Percentiles rank a stretch among this genome's conserved stretches.
These are phyloP conservation scores for Tenualosa ilisha DNA, from an alignment of 2,797 vertebrate species.

Conservation along the genomic window DNA sequence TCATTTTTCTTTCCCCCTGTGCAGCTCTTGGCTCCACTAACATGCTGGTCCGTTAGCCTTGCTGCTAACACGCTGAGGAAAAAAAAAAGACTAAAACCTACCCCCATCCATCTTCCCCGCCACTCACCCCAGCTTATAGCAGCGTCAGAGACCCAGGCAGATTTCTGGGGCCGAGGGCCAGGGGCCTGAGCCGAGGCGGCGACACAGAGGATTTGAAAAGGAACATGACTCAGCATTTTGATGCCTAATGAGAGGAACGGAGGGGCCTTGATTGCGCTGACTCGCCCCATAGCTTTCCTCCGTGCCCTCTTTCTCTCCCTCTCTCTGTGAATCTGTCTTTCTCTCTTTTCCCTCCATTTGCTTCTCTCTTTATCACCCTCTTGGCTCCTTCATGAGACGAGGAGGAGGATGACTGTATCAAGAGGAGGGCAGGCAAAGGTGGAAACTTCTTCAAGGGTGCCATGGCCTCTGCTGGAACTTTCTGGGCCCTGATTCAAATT, in stretches of 20 bases:
- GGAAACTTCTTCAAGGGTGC: neutral
- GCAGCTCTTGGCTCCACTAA: neutral
- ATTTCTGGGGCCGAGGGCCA: neutral
- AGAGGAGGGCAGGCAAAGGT: neutral
- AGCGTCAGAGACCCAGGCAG: neutral
- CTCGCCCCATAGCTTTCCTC: neutral
- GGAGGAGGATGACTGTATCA: neutral
- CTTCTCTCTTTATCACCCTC: neutral
- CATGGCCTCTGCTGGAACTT: neutral
- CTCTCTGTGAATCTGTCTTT: neutral
- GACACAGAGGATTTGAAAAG: constrained; percentile 25
- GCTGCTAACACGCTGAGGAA: neutral
- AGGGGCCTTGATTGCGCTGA: constrained; percentile 13
- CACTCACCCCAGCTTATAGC: neutral
- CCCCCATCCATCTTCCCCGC: neutral
- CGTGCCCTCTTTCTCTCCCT: neutral
- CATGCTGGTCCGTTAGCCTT: neutral
- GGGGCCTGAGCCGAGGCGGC: neutral
- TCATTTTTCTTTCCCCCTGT: neutral
- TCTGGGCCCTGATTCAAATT: neutral
- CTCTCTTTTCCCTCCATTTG: neutral
- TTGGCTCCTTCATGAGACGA: neutral
- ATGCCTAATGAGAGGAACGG: constrained; percentile 35
- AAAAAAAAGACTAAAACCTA: neutral
- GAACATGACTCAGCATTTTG: constrained; percentile 38